phyloP scores from a whole-genome alignment of 2,888 invertebrate genomes.

The Hydrotaea cyrtoneurina region DNA sequence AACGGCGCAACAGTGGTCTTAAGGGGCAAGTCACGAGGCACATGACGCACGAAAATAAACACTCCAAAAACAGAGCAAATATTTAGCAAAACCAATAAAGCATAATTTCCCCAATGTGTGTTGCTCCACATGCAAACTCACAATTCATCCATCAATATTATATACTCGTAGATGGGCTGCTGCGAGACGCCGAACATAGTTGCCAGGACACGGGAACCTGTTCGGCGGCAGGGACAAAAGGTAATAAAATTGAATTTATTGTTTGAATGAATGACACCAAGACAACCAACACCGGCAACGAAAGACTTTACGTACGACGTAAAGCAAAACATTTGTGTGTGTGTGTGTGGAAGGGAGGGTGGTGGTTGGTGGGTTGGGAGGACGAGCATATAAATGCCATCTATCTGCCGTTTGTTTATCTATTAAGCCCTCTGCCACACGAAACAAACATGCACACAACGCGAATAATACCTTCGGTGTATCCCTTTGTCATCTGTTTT shows the following conservation, averaged over 20 bases:
- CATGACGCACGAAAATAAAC: neutral
- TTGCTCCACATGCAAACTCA: constrained; percentile 16
- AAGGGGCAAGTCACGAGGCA: neutral
- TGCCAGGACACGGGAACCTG: neutral
- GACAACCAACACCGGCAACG: neutral
- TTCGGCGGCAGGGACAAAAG: constrained; percentile 6
- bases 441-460: constrained; percentile 22
- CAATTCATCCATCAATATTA: constrained; percentile 38
- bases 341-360: neutral
- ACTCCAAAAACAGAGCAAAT: neutral
- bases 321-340: neutral
- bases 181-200: neutral
- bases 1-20: neutral
- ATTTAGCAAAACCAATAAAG: constrained; percentile 33
- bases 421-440: constrained; percentile 29
- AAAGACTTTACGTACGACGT: too few relatives aligned
- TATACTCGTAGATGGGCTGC: neutral
- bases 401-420: constrained; percentile 23
- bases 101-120: constrained; percentile 35
- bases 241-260: constrained; percentile 24
- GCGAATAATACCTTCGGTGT: neutral
- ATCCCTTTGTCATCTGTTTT: neutral
- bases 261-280: neutral
- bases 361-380: neutral
- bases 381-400: constrained; percentile 16